phyloP scores from a whole-genome alignment of 2,888 invertebrate species.

The Polymixis lichenea region DNA sequence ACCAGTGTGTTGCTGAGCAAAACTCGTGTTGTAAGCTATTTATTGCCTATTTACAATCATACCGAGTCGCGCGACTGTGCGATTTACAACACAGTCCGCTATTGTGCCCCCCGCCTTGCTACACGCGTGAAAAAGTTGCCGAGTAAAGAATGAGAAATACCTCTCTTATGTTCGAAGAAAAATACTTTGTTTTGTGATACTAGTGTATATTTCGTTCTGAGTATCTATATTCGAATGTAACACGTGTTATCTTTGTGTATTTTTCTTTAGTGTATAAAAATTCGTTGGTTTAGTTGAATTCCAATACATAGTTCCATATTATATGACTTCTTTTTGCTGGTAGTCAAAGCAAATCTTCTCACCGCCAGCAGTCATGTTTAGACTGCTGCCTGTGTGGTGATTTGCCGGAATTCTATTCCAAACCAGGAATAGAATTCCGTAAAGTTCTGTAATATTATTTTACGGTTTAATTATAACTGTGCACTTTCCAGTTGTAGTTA shows the following conservation, averaged over 20 bases:
- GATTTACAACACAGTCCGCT: conserved; percentile 78
- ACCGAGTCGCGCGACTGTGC: conserved; percentile 78
- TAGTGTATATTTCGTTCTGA: conserved; percentile 38
- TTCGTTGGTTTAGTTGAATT: conserved; percentile 6
- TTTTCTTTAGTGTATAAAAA: conserved; percentile 11
- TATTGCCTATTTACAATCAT: conserved; percentile 84
- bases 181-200: conserved; percentile 54
- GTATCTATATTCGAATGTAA: conserved; percentile 30
- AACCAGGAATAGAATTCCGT: too few species aligned
- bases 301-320: not conserved
- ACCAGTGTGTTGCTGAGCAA: conserved; percentile 77
- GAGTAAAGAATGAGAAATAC: conserved; percentile 63
- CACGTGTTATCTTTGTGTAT: conserved; percentile 21
- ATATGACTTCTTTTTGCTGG: not conserved
- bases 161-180: conserved; percentile 50
- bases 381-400: too few species aligned
- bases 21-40: conserved; percentile 81
- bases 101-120: conserved; percentile 68
- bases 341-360: too few species aligned
- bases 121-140: conserved; percentile 60
- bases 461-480: not conserved
- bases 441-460: too few species aligned
- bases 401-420: not conserved
- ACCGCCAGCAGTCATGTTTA: too few species aligned
- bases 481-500: too few species aligned